Conservation (phyloP, 1,140 invertebrate genomes). For the Chrysomallon squamiferum region DNA sequence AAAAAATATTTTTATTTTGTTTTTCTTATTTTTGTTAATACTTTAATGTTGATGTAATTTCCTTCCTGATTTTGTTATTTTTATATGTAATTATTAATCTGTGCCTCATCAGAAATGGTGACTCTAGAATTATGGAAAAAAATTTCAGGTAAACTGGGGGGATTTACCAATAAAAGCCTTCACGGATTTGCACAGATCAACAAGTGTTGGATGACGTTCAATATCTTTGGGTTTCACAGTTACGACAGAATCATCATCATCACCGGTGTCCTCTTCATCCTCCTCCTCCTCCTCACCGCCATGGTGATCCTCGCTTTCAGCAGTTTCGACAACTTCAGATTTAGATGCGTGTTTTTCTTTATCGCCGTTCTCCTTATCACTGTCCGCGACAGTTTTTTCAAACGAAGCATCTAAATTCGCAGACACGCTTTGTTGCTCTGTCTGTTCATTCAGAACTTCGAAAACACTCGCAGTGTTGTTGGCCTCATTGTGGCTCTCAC, state of each 20-base stretch:
- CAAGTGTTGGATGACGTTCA: conserved; percentile 34
- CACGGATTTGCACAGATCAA: conserved; percentile 46
- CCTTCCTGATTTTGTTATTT: too few species aligned
- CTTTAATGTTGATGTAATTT: too few species aligned
- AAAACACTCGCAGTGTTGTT: conserved; percentile 5
- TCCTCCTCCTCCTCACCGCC: conserved; percentile 10
- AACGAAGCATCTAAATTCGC: not conserved
- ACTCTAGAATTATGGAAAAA: too few species aligned
- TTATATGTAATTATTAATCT: too few species aligned
- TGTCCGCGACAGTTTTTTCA: conserved; percentile 8
- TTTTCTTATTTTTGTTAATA: too few species aligned
- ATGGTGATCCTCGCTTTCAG: not conserved
- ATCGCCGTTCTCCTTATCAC: not conserved
- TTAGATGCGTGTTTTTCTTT: not conserved
- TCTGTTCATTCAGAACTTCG: conserved; percentile 14
- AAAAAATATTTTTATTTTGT: too few species aligned
- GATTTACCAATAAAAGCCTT: conserved; percentile 52
- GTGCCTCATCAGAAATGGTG: too few species aligned
- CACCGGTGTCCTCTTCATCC: conserved; percentile 23
- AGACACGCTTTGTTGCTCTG: not conserved
- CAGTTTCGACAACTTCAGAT: not conserved
- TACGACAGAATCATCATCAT: conserved; percentile 43
- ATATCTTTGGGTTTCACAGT: conserved; percentile 46
- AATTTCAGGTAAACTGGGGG: too few species aligned
- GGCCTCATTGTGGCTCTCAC: not conserved